Percentiles rank a stretch among this genome's conserved stretches.
Evolutionary conservation across 2,113 vertebrate species (phyloP).

Genomic region (Pseudois nayaur): DNA sequence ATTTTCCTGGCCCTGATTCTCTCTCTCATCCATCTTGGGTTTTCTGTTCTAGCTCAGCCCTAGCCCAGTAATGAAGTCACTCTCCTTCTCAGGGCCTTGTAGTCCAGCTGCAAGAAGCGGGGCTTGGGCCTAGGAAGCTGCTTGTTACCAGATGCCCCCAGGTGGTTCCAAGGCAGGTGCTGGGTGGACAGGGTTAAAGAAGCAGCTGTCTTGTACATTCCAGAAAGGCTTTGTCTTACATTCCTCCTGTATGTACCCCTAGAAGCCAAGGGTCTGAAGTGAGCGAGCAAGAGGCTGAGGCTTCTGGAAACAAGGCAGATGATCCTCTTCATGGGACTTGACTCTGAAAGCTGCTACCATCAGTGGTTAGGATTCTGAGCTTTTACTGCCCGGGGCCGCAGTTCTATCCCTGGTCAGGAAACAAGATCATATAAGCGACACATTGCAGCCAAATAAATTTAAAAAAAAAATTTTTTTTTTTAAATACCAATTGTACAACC

Average conservation of each 20-base stretch:
- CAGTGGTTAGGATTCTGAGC: not conserved
- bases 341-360: not conserved
- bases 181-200: not conserved
- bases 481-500: not conserved
- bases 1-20: not conserved
- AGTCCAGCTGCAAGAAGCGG: not conserved
- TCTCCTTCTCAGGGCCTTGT: not conserved
- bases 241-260: not conserved
- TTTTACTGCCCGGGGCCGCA: not conserved
- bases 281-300: not conserved
- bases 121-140: not conserved
- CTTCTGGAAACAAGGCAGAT: not conserved
- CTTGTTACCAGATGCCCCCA: not conserved
- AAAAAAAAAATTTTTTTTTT: not conserved
- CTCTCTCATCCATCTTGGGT: not conserved
- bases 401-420: not conserved
- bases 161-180: not conserved
- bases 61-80: not conserved
- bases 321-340: not conserved
- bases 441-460: not conserved
- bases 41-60: not conserved
- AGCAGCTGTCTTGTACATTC: not conserved
- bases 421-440: not conserved
- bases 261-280: not conserved
- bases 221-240: not conserved